Conservation (phyloP, 1,140 invertebrate genomes). For the Heliconius eleuchia region DNA sequence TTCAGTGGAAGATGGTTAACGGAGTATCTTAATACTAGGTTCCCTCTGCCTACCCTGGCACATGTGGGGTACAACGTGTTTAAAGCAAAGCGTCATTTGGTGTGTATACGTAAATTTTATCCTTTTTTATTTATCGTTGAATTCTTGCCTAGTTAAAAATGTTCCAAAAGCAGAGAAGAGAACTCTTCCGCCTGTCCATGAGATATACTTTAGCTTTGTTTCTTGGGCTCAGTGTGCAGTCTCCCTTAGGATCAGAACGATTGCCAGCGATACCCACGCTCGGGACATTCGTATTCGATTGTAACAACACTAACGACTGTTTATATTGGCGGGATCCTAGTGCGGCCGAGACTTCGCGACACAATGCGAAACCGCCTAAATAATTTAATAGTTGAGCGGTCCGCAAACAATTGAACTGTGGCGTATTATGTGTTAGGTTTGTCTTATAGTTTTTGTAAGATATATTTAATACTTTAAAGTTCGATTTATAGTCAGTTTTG, state of each 20-base stretch:
- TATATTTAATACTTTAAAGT: neutral
- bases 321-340: conserved; percentile 60
- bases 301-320: conserved; percentile 67
- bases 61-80: no score
- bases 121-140: neutral
- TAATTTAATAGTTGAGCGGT: conserved; percentile 73
- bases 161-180: neutral
- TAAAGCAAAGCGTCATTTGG: no score
- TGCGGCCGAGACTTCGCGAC: conserved; percentile 60
- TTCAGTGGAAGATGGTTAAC: no score
- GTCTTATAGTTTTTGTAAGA: neutral
- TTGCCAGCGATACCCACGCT: conserved; percentile 51
- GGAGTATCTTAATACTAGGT: no score
- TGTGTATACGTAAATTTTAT: neutral
- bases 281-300: conserved; percentile 62
- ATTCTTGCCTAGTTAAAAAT: neutral
- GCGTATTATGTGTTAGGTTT: neutral
- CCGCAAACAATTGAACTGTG: conserved; percentile 50
- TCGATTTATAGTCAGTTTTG: no score
- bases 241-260: conserved; percentile 54
- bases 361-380: conserved; percentile 73
- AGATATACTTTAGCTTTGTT: neutral
- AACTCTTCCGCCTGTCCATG: neutral
- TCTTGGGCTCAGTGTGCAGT: conserved; percentile 13
- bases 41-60: no score